Conservation (phyloP, 2,797 vertebrate genomes). For the Urophycis tenuis region DNA sequence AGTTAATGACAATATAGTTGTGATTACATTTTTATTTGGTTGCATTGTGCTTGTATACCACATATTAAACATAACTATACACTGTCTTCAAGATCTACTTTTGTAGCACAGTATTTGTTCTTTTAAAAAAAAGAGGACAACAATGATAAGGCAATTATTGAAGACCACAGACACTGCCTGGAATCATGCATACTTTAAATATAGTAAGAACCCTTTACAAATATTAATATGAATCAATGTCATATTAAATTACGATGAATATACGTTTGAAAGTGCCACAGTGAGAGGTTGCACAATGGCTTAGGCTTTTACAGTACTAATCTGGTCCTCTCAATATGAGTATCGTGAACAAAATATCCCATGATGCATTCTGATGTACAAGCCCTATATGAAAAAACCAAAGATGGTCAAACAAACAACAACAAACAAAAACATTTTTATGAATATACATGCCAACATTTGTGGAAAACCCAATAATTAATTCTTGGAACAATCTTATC, state of each 20-base stretch:
- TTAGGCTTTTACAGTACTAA: too few species aligned
- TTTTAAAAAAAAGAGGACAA: too few species aligned
- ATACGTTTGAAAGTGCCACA: too few species aligned
- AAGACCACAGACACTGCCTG: not conserved
- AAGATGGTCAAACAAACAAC: not conserved
- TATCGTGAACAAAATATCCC: too few species aligned
- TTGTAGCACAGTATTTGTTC: too few species aligned
- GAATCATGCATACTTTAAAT: not conserved
- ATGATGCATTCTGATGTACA: too few species aligned
- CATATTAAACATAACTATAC: not conserved
- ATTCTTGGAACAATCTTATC: not conserved
- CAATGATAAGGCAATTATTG: not conserved
- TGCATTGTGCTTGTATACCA: not conserved
- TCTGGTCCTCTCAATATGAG: too few species aligned
- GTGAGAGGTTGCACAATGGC: too few species aligned
- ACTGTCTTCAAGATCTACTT: not conserved
- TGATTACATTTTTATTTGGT: not conserved
- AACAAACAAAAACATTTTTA: too few species aligned
- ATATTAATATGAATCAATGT: not conserved
- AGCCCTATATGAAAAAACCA: too few species aligned
- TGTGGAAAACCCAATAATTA: not conserved
- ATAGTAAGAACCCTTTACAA: not conserved
- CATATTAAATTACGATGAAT: too few species aligned
- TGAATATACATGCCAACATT: constrained; percentile 24
- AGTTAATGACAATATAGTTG: not conserved